Percentiles rank a stretch among this genome's conserved stretches.
phyloP scores from a whole-genome alignment of 2,888 invertebrate genomes.

The Latrodectus elegans region DNA sequence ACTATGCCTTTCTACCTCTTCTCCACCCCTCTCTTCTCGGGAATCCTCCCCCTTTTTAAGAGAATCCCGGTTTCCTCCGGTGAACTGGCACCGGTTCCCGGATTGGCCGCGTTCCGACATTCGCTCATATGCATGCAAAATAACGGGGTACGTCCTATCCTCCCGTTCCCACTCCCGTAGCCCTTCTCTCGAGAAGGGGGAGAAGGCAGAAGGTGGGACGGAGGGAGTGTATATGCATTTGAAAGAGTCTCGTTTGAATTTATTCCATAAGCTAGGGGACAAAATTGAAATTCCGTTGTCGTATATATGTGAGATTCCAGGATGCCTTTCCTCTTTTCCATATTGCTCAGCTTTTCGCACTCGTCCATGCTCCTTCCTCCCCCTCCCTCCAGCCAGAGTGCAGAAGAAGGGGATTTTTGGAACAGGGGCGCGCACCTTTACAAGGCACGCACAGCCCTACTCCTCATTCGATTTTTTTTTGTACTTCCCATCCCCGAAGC shows the following conservation, averaged over 20 bases:
- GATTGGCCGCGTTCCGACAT: conserved; percentile 65
- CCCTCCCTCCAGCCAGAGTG: not conserved
- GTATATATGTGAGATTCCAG: conserved; percentile 66
- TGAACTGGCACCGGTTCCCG: conserved; percentile 46
- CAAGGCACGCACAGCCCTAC: conserved; percentile 31
- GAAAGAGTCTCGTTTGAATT: conserved; percentile 70
- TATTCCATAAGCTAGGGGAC: conserved; percentile 69
- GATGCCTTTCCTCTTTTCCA: conserved; percentile 65
- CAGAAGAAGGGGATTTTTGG: conserved; percentile 13
- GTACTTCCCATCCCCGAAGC: not conserved
- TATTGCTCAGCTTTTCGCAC: conserved; percentile 64
- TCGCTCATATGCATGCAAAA: conserved; percentile 69
- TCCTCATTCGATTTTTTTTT: not conserved
- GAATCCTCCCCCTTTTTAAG: conserved; percentile 48
- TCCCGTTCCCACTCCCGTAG: not conserved
- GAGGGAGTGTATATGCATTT: conserved; percentile 66
- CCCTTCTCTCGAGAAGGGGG: conserved; percentile 4
- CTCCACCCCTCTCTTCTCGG: not conserved
- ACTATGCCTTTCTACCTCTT: not conserved
- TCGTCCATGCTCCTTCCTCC: conserved; percentile 4
- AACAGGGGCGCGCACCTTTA: conserved; percentile 19
- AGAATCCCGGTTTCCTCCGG: conserved; percentile 44
- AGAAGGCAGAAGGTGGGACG: conserved; percentile 4
- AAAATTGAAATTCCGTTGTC: conserved; percentile 70
- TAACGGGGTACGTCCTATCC: conserved; percentile 49